These are phyloP conservation scores for Pyralis farinalis DNA, from an alignment of 2,888 invertebrate genomes.

Conservation along the genomic window DNA sequence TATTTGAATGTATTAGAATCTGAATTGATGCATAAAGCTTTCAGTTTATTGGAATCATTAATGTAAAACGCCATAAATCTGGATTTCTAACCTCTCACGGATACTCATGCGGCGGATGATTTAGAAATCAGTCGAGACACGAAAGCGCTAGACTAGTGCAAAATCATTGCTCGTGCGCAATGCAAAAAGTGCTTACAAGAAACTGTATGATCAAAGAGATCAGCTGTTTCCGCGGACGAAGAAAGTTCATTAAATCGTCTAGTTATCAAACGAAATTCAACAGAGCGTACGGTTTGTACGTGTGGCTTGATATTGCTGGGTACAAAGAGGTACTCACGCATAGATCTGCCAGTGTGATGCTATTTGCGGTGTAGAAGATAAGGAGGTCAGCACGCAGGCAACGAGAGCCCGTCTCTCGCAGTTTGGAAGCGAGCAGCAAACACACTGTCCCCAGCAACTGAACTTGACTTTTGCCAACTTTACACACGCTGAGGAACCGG, in stretches of 20 bases:
- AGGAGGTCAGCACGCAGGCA: conserved; percentile 90
- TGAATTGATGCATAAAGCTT: no score
- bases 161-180: conserved; percentile 31
- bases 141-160: conserved; percentile 45
- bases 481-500: conserved; percentile 92
- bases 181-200: conserved; percentile 44
- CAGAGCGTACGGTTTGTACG: conserved; percentile 12
- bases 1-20: no score
- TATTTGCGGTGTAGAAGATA: conserved; percentile 96
- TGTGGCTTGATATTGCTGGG: conserved; percentile 9
- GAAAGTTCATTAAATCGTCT: conserved; percentile 51
- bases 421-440: conserved; percentile 95
- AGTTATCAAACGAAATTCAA: conserved; percentile 31
- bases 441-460: conserved; percentile 96
- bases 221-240: conserved; percentile 57
- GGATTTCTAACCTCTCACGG: conserved; percentile 61
- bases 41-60: conserved; percentile 27
- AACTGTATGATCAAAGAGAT: conserved; percentile 54
- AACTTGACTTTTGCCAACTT: conserved; percentile 91
- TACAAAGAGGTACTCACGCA: conserved; percentile 85
- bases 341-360: conserved; percentile 91
- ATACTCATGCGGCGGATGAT: conserved; percentile 43
- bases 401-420: conserved; percentile 89
- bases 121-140: conserved; percentile 60
- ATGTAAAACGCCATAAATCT: conserved; percentile 45